Base-by-base conservation (phyloP, 1,140 invertebrate genomes). In the Branchinecta lindahli region DNA sequence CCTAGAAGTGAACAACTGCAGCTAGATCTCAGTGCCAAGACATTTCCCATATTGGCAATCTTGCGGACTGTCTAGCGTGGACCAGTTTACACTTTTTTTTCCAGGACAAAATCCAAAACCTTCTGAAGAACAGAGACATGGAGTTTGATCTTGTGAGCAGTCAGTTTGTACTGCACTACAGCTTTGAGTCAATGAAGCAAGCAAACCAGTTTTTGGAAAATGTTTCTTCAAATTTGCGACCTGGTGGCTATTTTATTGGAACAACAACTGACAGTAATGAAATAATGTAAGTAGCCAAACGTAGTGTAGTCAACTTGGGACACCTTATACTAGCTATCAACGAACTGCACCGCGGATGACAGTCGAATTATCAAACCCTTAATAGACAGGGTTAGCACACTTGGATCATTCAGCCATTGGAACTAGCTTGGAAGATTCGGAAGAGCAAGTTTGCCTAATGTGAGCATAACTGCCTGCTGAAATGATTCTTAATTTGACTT, bases 161-260 rank as follows among this genome's bases (percentile, higher is more conserved):
- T 78, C 97, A 99, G 80, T 99, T 99, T 85, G 90, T 94, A 21
- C 90, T 99, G 75, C 91, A 94, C 79, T 99, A 98, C 75, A 89
- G 89, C 75, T 99, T 99, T 83, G 94, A 98, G 79, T 90, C 88
- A 69, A 79, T 94, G 70, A 77, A 81, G n/a, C 94, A 97, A 81
- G 94, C 93, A 0, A 86, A 94, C 76, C 86, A 86, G 75, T 96
- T 98, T 91, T 79, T 99, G 0, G 84, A 84, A 71, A 99, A 99
- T 84, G 90, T 90, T 7, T 86, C 90, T 20, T 92, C 96, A 78
- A 89, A 87, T 77, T 81, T 99, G 7, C 83, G 84, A 73, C 84
- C 87, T 0, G 95, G 92, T 68, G 96, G 96, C 8, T 96, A 87
- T 79, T 99, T 99, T 77, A 93, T 99, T 78, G 96, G 94, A 44